Percentiles rank a stretch among this genome's conserved stretches.
Evolutionary conservation across 2,888 invertebrate species (phyloP).

Genomic region (Synanthedon formicaeformis): DNA sequence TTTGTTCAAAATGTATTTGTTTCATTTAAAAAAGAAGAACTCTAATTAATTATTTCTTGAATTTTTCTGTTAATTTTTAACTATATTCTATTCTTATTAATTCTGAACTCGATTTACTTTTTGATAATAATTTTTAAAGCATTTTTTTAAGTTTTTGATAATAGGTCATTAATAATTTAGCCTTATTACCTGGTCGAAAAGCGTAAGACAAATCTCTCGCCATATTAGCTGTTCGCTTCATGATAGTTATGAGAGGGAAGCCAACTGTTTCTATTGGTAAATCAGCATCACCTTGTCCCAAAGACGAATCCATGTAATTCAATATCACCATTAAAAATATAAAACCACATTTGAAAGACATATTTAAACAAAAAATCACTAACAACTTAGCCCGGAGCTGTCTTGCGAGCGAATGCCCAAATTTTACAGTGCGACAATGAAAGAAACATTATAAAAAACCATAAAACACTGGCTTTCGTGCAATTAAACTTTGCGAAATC

Average conservation of each 20-base stretch:
- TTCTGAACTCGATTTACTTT: no score
- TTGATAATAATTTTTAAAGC: no score
- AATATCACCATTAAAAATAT: background rate
- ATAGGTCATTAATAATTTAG: no score
- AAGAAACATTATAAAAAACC: constrained; percentile 7
- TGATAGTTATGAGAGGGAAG: background rate
- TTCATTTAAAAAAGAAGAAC: no score
- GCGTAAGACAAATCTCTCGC: background rate
- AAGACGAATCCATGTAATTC: constrained; percentile 1
- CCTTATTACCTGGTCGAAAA: background rate
- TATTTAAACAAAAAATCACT: constrained; percentile 2
- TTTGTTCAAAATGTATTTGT: no score
- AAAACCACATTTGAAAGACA: constrained; percentile 4
- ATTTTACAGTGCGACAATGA: constrained; percentile 3
- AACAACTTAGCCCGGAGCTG: constrained; percentile 4
- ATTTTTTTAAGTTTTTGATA: no score
- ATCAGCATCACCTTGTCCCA: constrained; percentile 2
- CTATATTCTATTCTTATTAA: no score
- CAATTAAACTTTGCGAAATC: constrained; percentile 6
- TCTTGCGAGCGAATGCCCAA: constrained; percentile 12
- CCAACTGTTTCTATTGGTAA: background rate
- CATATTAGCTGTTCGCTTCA: background rate
- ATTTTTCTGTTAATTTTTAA: no score
- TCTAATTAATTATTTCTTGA: no score
- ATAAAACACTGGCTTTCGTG: constrained; percentile 7